Base-by-base conservation (phyloP, 2,113 vertebrate species). In the Urocolius indicus region DNA sequence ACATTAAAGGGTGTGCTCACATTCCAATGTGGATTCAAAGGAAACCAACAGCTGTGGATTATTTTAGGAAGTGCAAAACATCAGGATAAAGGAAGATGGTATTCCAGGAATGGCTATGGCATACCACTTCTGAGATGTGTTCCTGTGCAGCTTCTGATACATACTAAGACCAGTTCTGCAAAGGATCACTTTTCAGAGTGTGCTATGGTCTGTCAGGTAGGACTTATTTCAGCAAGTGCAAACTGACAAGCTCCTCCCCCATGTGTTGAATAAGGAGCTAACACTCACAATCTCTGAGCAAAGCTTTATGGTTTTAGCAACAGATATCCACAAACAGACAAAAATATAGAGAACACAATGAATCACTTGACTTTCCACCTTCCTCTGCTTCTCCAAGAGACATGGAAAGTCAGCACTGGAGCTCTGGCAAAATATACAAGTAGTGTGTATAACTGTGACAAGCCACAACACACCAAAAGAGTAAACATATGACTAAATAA, bases 301-400 rank as follows among this genome's bases (percentile, higher is more conserved):
- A 92, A 79, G 13, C 20, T 65, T 69, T 57, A n/a, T 11, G 14
- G 1, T 81, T 71, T 29, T 27, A 36, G 18, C 43, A 89, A 68
- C 0, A 0, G 30, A 26, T 26, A 55, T 10, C 18, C 1, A 0
- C 29, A 63, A 82, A 49, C 6, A 54, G 29, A 75, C 11, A 84
- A 75, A 59, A 10, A 15, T 17, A 46, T 9, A 7, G 30, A 66
- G n/a, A 85, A 59, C 1, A 4, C 5, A 3, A 10, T 41, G 22
- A 49, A 62, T 23, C 13, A 57, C 15, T 82, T 74, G 23, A 52
- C 30, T 67, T 88, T 63, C 16, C 16, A 49, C 17, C 5, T 84
- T 82, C 21, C 41, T 76, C 54, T 36, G 22, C 15, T 76, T 67
- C 51, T 88, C 59, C 51, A 73, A 48, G 14, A 88, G 34, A 55